A percentile compares a stretch with the other conserved stretches of the same genome.
Evolutionary conservation across 2,888 invertebrate genomes (phyloP).

Genomic region (Cremastinae sp.): DNA sequence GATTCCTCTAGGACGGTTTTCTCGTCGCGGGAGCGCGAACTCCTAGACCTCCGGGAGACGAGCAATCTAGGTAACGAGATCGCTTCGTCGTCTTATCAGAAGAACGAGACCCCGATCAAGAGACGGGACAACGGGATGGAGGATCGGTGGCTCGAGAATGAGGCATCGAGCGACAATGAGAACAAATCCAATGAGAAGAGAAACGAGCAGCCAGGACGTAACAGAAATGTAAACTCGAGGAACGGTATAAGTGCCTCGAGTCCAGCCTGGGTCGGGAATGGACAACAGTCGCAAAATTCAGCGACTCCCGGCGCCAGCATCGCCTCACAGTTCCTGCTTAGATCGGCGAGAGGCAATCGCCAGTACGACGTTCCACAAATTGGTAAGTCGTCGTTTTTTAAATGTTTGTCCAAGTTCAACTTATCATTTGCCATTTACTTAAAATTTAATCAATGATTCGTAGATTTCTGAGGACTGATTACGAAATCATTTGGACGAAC

Average conservation of each 20-base stretch:
- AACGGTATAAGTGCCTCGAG: slow-evolving; percentile 81
- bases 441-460: too few relatives aligned
- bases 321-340: slow-evolving; percentile 89
- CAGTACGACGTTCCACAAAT: slow-evolving; percentile 94
- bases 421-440: neutral
- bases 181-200: slow-evolving; percentile 36
- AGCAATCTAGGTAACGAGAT: neutral
- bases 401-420: neutral
- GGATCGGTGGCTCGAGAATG: slow-evolving; percentile 22
- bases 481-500: too few relatives aligned
- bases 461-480: too few relatives aligned
- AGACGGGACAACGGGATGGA: slow-evolving; percentile 48
- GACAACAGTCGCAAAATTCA: slow-evolving; percentile 64
- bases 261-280: slow-evolving; percentile 73
- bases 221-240: slow-evolving; percentile 76
- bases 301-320: slow-evolving; percentile 80
- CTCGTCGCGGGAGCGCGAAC: slow-evolving; percentile 3
- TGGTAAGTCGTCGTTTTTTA: slow-evolving; percentile 81
- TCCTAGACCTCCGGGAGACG: slow-evolving; percentile 3
- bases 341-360: slow-evolving; percentile 84
- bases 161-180: slow-evolving; percentile 25
- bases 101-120: slow-evolving; percentile 20
- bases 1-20: slow-evolving; percentile 14
- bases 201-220: slow-evolving; percentile 57
- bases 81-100: slow-evolving; percentile 7